Evolutionary conservation across 2,113 vertebrate species (phyloP).

Genomic region (Pelusios castaneus): DNA sequence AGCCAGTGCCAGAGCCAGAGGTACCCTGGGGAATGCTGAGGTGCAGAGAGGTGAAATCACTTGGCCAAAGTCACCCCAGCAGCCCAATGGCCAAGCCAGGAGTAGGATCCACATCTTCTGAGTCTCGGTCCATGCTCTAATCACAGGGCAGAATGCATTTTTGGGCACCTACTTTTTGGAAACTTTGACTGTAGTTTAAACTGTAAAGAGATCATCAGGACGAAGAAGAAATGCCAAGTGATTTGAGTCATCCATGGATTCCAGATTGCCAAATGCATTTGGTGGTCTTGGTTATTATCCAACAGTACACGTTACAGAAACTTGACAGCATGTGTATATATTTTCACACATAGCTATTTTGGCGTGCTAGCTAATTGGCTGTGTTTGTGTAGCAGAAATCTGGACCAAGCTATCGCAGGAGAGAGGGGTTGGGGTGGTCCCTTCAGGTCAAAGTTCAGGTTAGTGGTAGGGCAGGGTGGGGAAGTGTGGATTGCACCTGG

Average conservation of each 20-base stretch:
- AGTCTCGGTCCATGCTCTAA: not conserved
- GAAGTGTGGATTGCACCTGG: slow-evolving; percentile 44
- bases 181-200: not conserved
- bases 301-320: slow-evolving; percentile 52
- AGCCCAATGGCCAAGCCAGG: not conserved
- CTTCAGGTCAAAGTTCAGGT: slow-evolving; percentile 6
- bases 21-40: not conserved
- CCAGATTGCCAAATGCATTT: slow-evolving; percentile 68
- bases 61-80: not conserved
- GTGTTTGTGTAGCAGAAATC: slow-evolving; percentile 40
- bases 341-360: slow-evolving; percentile 66
- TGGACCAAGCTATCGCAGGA: not conserved
- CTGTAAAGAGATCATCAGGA: slow-evolving; percentile 22
- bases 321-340: slow-evolving; percentile 32
- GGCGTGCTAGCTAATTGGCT: slow-evolving; percentile 42
- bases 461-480: slow-evolving; percentile 55
- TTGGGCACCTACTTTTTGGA: not conserved
- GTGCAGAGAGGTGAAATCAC: not conserved
- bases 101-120: not conserved
- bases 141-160: not conserved
- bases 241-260: slow-evolving; percentile 64
- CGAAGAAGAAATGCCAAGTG: slow-evolving; percentile 46
- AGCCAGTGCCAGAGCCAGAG: not conserved
- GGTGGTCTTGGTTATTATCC: slow-evolving; percentile 74
- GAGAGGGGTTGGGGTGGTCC: slow-evolving; percentile 34